Conservation (phyloP, 2,888 invertebrate species). For the Galerucella nymphaeae region DNA sequence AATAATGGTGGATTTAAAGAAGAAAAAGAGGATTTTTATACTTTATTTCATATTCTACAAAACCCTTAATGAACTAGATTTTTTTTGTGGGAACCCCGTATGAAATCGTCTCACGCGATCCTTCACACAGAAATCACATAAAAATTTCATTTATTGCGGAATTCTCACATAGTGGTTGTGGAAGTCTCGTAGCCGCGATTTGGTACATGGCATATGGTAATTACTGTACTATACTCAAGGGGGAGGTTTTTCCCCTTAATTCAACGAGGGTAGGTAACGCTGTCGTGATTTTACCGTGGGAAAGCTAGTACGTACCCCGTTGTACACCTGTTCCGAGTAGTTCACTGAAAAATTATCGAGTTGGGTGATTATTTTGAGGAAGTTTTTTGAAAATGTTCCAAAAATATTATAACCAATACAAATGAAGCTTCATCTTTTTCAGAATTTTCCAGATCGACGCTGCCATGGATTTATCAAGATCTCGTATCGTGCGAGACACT, state of each 20-base stretch:
- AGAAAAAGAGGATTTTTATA: too few species aligned
- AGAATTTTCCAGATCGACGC: too few species aligned
- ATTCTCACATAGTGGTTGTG: conserved; percentile 22
- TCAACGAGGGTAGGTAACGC: conserved; percentile 55
- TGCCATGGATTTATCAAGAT: too few species aligned
- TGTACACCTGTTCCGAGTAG: conserved; percentile 45
- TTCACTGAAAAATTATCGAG: conserved; percentile 21
- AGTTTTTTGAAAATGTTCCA: too few species aligned
- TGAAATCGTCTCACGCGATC: conserved; percentile 15
- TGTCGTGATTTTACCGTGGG: conserved; percentile 60
- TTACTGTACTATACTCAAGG: conserved; percentile 43
- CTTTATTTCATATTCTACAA: too few species aligned
- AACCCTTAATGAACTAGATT: neutral
- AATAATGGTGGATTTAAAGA: neutral
- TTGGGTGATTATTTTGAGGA: conserved; percentile 3
- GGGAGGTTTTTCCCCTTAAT: conserved; percentile 46
- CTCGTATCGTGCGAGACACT: too few species aligned
- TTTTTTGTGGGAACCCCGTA: neutral
- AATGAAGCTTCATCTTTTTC: too few species aligned
- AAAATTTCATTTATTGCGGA: conserved; percentile 23
- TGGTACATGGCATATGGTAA: conserved; percentile 49
- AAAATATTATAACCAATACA: too few species aligned
- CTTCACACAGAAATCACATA: conserved; percentile 20
- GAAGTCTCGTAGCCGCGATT: conserved; percentile 30
- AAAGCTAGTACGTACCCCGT: conserved; percentile 45